Conservation (phyloP, 2,888 invertebrate species). For the Osedax fenrisi region DNA sequence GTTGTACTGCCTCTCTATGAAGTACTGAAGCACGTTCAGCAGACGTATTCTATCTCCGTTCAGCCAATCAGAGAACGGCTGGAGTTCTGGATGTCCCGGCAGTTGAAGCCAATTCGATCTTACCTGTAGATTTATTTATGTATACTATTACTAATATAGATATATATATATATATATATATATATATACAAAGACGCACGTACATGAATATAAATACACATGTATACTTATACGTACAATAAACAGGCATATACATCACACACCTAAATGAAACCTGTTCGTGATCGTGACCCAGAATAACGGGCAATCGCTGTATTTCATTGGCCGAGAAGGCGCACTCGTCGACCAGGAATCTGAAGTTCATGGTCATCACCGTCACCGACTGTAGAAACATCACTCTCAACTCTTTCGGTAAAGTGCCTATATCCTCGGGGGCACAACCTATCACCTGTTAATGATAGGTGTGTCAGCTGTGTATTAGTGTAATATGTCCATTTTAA, state of each 20-base stretch:
- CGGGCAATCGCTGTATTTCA: background rate
- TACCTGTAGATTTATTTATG: too few species aligned
- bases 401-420: background rate
- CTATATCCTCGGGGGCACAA: background rate
- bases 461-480: too few species aligned
- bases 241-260: too few species aligned
- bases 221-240: too few species aligned
- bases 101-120: background rate
- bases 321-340: background rate
- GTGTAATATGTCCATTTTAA: too few species aligned
- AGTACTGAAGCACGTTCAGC: slow-evolving; percentile 8
- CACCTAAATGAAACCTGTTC: background rate
- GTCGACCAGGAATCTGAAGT: slow-evolving; percentile 2
- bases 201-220: too few species aligned
- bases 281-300: slow-evolving; percentile 11
- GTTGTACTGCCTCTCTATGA: slow-evolving; percentile 5
- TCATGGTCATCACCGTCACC: background rate
- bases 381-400: slow-evolving; percentile 12
- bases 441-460: background rate
- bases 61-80: background rate
- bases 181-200: too few species aligned
- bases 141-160: too few species aligned
- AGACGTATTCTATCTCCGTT: background rate
- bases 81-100: background rate
- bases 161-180: too few species aligned